Evolutionary conservation across 64 coral and sea anemone genomes (phyloP).

Genomic region (Montipora sp.): DNA sequence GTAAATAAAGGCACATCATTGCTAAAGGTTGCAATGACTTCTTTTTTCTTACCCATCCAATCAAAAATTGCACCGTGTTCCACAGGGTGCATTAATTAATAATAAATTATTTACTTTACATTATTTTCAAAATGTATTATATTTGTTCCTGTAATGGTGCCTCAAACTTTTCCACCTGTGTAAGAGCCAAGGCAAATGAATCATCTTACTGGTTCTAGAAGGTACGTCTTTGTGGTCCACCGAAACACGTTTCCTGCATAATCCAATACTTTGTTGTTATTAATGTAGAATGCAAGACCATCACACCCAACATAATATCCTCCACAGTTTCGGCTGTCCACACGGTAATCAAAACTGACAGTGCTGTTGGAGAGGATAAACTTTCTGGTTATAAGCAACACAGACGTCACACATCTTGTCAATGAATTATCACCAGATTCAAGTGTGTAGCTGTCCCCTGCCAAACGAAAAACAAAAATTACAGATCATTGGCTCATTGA

Average conservation of each 20-base stretch:
- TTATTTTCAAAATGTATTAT: too few species aligned
- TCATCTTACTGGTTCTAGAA: slow-evolving; percentile 19
- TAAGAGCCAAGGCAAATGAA: neutral
- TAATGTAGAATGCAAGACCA: slow-evolving; percentile 58
- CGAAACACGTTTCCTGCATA: slow-evolving; percentile 45
- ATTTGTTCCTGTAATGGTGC: too few species aligned
- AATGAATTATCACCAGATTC: slow-evolving; percentile 58
- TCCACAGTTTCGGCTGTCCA: slow-evolving; percentile 50
- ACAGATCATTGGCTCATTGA: neutral
- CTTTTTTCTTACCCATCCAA: too few species aligned
- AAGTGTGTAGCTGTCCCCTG: slow-evolving; percentile 45
- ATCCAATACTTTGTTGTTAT: slow-evolving; percentile 10
- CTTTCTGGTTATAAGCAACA: slow-evolving; percentile 39
- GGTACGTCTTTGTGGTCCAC: slow-evolving; percentile 24
- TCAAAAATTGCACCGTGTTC: too few species aligned
- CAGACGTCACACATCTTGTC: slow-evolving; percentile 55
- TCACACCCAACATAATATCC: slow-evolving; percentile 36
- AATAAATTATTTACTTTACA: too few species aligned
- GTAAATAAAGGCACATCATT: too few species aligned
- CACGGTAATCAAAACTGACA: slow-evolving; percentile 45
- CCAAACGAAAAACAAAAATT: neutral
- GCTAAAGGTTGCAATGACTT: too few species aligned
- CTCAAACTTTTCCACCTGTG: too few species aligned
- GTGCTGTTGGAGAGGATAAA: slow-evolving; percentile 25
- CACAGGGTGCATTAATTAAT: too few species aligned